Base-by-base conservation (phyloP, 2,113 vertebrate species). In the Rousettus leschenaultii region DNA sequence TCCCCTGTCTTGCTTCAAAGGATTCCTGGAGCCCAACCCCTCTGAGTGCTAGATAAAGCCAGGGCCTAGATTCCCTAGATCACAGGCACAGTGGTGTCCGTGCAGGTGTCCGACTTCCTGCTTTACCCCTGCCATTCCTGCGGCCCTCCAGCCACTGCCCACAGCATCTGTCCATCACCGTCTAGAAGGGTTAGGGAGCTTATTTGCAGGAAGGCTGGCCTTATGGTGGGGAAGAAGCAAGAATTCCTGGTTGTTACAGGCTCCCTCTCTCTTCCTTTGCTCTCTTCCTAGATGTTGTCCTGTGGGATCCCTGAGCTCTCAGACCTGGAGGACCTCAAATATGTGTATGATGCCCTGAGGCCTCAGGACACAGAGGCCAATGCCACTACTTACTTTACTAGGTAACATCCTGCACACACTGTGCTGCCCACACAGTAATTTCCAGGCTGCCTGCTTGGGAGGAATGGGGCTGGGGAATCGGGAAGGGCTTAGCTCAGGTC, bases 261-360 rank as follows among this genome's bases (percentile, higher is more conserved):
- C 3, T 4, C 30, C 15, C 24, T 74, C 21, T 75, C 51, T 73
- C 57, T 33, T 51, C 28, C 71, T 93, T 61, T 38, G 73, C 4
- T 61, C 43, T 84, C 68, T 57, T 74, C 63, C 59, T 84, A 99
- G 99, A 99, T 99, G 99, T 95, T 99, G 97, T 99, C 99, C 91
- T 99, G 99, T 95, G 99, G 99, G 45, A 99, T 99, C 94, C 99
- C 99, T 0, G 99, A 99, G 97, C 98, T 99, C 30, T 99, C 99
- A 0, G 99, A 99, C 91, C 98, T 99, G 45, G 99, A 99, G 48
- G 99, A 99, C 95, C 99, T 99, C 94, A 99, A 99, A 96, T 99
- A 99, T 0, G 99, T 99, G 79, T 99, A 99, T 0, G 99, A 99
- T 4, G 99, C 99, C 1, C 98, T 99, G 98, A 99, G 99, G 84